Conservation (phyloP, 1,140 invertebrate genomes). For the Lineus longissimus region DNA sequence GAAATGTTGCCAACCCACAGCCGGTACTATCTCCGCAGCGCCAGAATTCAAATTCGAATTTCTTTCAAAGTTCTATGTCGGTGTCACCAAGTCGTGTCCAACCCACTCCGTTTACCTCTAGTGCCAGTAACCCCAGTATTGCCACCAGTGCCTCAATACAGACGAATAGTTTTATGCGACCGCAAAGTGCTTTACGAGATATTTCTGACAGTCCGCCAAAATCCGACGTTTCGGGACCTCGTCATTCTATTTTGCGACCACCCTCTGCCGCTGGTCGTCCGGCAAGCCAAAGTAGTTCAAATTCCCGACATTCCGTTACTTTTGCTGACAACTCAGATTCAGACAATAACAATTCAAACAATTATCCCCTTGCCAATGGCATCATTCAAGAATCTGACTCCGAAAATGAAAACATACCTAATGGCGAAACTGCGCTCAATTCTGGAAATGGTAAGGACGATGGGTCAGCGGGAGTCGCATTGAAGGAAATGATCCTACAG, state of each 20-base stretch:
- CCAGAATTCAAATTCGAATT: not conserved
- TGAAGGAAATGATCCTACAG: too few species aligned
- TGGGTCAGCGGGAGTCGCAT: too few species aligned
- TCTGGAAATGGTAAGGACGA: too few species aligned
- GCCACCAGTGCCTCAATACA: constrained; percentile 17
- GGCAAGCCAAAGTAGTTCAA: not conserved
- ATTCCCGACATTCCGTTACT: not conserved
- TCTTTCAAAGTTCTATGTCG: not conserved
- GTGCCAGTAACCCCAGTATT: not conserved
- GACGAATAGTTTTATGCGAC: constrained; percentile 44
- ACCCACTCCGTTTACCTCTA: not conserved
- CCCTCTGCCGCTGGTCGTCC: constrained; percentile 8
- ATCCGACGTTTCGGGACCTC: constrained; percentile 2
- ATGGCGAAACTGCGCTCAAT: too few species aligned
- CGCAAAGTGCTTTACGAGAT: constrained; percentile 33
- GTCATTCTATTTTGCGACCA: constrained; percentile 7
- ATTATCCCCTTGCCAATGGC: constrained; percentile 16
- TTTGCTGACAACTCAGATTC: constrained; percentile 6
- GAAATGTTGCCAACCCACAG: not conserved
- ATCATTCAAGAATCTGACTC: constrained; percentile 1
- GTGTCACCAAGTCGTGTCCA: not conserved
- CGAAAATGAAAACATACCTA: too few species aligned
- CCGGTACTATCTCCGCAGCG: not conserved
- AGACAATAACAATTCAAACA: constrained; percentile 19
- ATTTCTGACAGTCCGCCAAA: not conserved